A percentile compares a stretch with the other conserved stretches of the same genome.
phyloP scores from a whole-genome alignment of 1,140 invertebrate species.

The Zaprionus africanus region DNA sequence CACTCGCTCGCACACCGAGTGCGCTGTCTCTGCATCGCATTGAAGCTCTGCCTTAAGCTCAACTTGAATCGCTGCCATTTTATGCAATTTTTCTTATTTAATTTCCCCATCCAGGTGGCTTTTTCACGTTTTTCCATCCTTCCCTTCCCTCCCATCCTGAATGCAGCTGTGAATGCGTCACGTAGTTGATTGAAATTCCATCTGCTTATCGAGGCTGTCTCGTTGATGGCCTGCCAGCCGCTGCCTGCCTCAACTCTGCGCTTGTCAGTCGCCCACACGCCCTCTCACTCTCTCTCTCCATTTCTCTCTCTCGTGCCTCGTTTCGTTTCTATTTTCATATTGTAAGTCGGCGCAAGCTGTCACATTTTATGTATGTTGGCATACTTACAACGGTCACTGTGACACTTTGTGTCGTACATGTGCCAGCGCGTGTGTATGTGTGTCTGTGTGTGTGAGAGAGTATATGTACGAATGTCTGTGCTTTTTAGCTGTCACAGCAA shows the following conservation, averaged over 20 bases:
- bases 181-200: constrained; percentile 73
- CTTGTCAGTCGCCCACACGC: constrained; percentile 1
- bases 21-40: constrained; percentile 6
- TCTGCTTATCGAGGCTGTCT: constrained; percentile 61
- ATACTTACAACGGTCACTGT: constrained; percentile 34
- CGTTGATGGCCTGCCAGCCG: constrained; percentile 12
- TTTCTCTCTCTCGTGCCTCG: not conserved
- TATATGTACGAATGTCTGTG: constrained; percentile 1
- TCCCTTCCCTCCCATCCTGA: not conserved
- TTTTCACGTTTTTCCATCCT: constrained; percentile 19
- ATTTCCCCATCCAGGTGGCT: constrained; percentile 28
- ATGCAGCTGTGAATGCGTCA: constrained; percentile 44
- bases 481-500: constrained; percentile 20
- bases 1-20: not conserved
- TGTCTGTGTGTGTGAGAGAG: not conserved
- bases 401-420: constrained; percentile 9
- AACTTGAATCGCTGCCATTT: constrained; percentile 32
- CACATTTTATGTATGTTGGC: constrained; percentile 27
- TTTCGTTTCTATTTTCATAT: constrained; percentile 36
- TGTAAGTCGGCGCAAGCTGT: constrained; percentile 25
- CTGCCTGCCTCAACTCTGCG: constrained; percentile 34
- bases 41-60: constrained; percentile 13
- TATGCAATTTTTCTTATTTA: constrained; percentile 34
- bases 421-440: not conserved
- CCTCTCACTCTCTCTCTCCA: not conserved